Conservation (phyloP, 92 coral and sea anemone species). For the Palythoa heliodiscus region DNA sequence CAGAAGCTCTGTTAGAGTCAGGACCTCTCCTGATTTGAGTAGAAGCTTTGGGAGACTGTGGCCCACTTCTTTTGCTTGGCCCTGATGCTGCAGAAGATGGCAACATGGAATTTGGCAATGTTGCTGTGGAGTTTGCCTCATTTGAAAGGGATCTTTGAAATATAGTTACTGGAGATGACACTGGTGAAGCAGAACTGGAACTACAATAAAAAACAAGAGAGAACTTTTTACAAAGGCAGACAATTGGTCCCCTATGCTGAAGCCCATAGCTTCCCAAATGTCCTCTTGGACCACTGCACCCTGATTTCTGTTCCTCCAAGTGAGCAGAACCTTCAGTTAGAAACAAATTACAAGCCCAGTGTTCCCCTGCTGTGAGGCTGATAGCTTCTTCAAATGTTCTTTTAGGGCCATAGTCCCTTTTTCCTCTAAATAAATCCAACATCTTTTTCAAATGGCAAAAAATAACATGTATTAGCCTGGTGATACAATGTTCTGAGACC, state of each 20-base stretch:
- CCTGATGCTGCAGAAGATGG: conserved; percentile 2
- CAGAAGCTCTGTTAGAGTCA: conserved; percentile 5
- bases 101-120: conserved; percentile 2
- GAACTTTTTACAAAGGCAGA: background rate
- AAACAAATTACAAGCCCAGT: too few relatives aligned
- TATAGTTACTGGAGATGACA: conserved; percentile 1
- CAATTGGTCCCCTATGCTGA: background rate
- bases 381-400: too few relatives aligned
- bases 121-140: background rate
- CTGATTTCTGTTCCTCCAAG: too few relatives aligned
- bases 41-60: conserved; percentile 33
- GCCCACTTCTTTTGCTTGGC: background rate
- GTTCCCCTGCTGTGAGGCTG: too few relatives aligned
- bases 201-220: background rate
- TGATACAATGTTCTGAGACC: too few relatives aligned
- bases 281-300: too few relatives aligned
- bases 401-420: too few relatives aligned
- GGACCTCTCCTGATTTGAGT: background rate
- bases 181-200: conserved; percentile 15
- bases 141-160: conserved; percentile 31
- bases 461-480: too few relatives aligned
- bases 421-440: too few relatives aligned
- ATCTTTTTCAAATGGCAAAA: too few relatives aligned
- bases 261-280: background rate
- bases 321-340: too few relatives aligned